phyloP scores from a whole-genome alignment of 1,140 invertebrate genomes.

The Bombus picipes region DNA sequence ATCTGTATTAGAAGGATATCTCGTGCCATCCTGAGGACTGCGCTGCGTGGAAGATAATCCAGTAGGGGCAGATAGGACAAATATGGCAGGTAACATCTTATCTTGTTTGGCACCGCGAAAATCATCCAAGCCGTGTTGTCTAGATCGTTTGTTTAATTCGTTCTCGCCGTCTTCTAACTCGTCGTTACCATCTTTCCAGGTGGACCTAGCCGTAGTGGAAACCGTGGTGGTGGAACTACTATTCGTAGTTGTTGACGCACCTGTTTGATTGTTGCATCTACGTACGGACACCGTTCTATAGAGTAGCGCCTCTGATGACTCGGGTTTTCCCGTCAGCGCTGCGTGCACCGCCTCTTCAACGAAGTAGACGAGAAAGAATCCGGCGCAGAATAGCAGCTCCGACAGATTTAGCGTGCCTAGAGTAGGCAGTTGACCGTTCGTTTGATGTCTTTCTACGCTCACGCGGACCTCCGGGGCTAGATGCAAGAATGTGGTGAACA shows the following conservation, averaged over 20 bases:
- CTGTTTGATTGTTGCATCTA: slow-evolving; percentile 79
- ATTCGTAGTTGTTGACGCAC: slow-evolving; percentile 48
- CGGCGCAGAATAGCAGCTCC: slow-evolving; percentile 87
- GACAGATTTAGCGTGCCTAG: slow-evolving; percentile 83
- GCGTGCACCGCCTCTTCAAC: slow-evolving; percentile 88
- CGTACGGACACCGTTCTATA: slow-evolving; percentile 84
- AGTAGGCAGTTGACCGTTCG: slow-evolving; percentile 74
- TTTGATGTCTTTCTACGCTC: slow-evolving; percentile 80
- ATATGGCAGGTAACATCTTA: slow-evolving; percentile 71
- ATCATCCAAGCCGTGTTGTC: slow-evolving; percentile 17
- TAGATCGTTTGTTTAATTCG: slow-evolving; percentile 16
- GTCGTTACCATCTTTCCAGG: slow-evolving; percentile 51
- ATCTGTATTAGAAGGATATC: slow-evolving; percentile 8
- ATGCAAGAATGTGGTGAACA: slow-evolving; percentile 90
- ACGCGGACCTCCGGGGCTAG: slow-evolving; percentile 89
- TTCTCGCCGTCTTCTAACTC: slow-evolving; percentile 32
- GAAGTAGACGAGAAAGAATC: slow-evolving; percentile 89
- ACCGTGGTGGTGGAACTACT: slow-evolving; percentile 61
- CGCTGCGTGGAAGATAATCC: slow-evolving; percentile 18
- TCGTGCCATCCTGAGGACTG: not conserved
- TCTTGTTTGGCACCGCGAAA: slow-evolving; percentile 45
- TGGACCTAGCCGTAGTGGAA: slow-evolving; percentile 54
- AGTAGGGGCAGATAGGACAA: slow-evolving; percentile 64
- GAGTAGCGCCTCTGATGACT: slow-evolving; percentile 82
- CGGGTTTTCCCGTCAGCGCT: slow-evolving; percentile 81